Evolutionary conservation across 2,888 invertebrate genomes (phyloP), one percentile per base, ranked within the genome.

Genomic region (Philhelius pedissequus): DNA sequence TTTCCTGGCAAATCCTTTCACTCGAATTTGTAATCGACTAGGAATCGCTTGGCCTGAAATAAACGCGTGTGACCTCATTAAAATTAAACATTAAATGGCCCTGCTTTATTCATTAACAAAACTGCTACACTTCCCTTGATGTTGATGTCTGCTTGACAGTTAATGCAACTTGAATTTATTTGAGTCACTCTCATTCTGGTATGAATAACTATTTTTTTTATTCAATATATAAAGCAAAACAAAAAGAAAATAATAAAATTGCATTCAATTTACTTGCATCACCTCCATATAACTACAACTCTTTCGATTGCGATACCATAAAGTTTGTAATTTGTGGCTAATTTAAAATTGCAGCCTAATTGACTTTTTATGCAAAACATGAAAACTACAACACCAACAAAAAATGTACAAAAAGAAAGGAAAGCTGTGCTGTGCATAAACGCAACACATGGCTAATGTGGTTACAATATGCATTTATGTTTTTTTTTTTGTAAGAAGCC

Each of bases 201-300:
- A 38, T 58, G 38, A 25, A 58, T 22, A 22, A 9, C 18, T 13
- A 8, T 38, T n/a, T 25, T 6, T 56, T 25, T 15, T 35, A 43
- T 62, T 43, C 15, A 43, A 43, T 43, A 18, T 18, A 27, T 60
- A 18, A n/a, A n/a, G n/a, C 15, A 54, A 9, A 32, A 18, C 11
- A 18, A 13, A 27, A 40, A 27, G 30, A 25, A 40, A 38, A 9
- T 30, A 18, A 25, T 56, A 43, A 62, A 62, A 43, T 43, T 56
- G 56, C 74, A 73, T 64, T 64, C 45, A 54, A n/a, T 18, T 38
- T 64, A 73, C 68, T 79, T 79, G 79, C 79, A 68, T 79, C 79
- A 79, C 58, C 43, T 66, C 38, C 54, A 18, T 22, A 20, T 22
- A 45, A 20, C 20, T 7, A 45, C 48, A 22, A 25, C 43, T 62